Evolutionary conservation across 2,113 vertebrate genomes (phyloP), one percentile per base, ranked within the genome.

Genomic region (Hippolais icterina): DNA sequence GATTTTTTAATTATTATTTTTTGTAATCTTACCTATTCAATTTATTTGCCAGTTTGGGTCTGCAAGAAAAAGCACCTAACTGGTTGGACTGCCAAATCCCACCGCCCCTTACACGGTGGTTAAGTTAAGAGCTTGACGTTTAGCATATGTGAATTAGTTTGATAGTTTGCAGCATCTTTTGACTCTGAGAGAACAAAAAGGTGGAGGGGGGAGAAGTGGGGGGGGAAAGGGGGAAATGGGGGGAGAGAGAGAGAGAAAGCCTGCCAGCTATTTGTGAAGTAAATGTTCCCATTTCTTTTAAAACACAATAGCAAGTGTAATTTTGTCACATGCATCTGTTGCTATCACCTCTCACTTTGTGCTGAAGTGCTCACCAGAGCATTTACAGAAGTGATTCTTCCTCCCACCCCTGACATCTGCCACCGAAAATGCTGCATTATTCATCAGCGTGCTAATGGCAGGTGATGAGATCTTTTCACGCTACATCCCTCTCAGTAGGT

Each of bases 401-500:
- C 97, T 98, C 98, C 98, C 97, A 97, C 96, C 97, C 97, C 98
- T 98, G 98, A 98, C 98, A 98, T 98, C 98, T 98, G 98, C 98
- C 98, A 98, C 63, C 8, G 93, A 97, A 97, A 98, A 97, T 98
- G 98, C 98, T 98, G 98, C 98, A 98, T 98, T 98, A 98, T 98
- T 98, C 98, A 98, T 98, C 92, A 92, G 97, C 3, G 94, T 98
- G 97, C 98, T 98, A 98, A 98, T 98, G 98, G 98, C 98, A 98
- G 98, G 98, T 98, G 98, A 98, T 98, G 98, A 98, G 98, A 98
- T 98, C 98, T 98, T 98, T 98, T 98, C 98, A 98, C 93, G 97
- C 98, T 98, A 98, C 98, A 98, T 97, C 98, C 98, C 98, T 98
- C 97, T 98, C 98, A 97, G 97, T 98, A 98, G 98, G 98, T 98